phyloP scores from a whole-genome alignment of 2,797 vertebrate genomes.

The Gymnodraco acuticeps region DNA sequence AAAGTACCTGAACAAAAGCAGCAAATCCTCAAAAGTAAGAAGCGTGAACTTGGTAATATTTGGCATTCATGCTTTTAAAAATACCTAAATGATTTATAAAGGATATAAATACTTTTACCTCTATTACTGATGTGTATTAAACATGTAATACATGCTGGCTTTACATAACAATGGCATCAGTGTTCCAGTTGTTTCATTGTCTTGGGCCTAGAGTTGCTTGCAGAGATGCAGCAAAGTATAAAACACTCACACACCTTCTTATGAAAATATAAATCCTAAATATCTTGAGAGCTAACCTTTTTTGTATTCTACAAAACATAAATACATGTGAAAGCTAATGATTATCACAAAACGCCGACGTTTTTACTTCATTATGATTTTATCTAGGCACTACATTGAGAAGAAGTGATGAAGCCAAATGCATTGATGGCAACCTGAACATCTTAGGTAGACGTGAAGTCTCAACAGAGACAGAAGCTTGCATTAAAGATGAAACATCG shows the following conservation, averaged over 20 bases:
- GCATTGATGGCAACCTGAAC: not conserved
- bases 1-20: not conserved
- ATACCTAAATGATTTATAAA: not conserved
- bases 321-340: too few species aligned
- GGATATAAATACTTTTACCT: not conserved
- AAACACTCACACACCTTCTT: conserved; percentile 1
- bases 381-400: too few species aligned
- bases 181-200: conserved; percentile 12
- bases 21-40: conserved; percentile 3
- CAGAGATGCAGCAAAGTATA: conserved; percentile 11
- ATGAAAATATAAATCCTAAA: not conserved
- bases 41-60: not conserved
- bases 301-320: not conserved
- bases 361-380: not conserved
- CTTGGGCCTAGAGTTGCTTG: conserved; percentile 16
- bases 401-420: not conserved
- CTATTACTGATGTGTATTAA: not conserved
- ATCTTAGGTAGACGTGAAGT: conserved; percentile 6
- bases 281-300: not conserved
- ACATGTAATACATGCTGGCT: conserved; percentile 1
- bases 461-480: conserved; percentile 4
- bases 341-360: not conserved
- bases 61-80: not conserved
- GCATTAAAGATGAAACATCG: conserved; percentile 37
- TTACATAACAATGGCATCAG: conserved; percentile 36